These are phyloP conservation scores for Drosophila athabasca DNA, from an alignment of 1,140 invertebrate genomes.

Conservation along the genomic window DNA sequence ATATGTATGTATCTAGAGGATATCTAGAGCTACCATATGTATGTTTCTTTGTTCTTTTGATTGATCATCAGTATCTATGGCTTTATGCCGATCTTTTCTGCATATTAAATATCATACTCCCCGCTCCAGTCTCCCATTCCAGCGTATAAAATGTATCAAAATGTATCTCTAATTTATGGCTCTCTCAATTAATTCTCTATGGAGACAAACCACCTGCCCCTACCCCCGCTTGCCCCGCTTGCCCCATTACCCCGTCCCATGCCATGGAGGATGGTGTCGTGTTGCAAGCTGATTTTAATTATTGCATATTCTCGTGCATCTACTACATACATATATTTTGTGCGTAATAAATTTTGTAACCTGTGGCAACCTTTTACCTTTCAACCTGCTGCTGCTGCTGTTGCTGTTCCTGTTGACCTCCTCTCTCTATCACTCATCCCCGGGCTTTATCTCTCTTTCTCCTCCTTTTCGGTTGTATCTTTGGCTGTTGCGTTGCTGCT, in stretches of 20 bases:
- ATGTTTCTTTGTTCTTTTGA: no score
- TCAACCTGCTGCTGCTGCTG: slow-evolving; percentile 14
- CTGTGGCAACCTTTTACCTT: slow-evolving; percentile 55
- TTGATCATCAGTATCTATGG: no score
- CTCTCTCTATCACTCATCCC: slow-evolving; percentile 39
- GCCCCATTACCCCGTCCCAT: no score
- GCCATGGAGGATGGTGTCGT: not conserved
- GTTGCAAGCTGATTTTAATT: slow-evolving; percentile 48
- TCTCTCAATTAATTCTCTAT: not conserved
- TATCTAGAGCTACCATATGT: no score
- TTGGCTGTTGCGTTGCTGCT: slow-evolving; percentile 35
- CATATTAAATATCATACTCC: no score
- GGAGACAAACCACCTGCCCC: not conserved
- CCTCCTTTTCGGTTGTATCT: slow-evolving; percentile 8
- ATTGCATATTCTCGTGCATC: slow-evolving; percentile 38
- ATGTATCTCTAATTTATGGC: no score
- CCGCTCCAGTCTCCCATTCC: no score
- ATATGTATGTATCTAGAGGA: no score
- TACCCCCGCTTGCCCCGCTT: no score
- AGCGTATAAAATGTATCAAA: no score
- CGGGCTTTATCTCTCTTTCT: not conserved
- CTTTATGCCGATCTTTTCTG: no score
- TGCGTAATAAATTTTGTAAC: slow-evolving; percentile 54
- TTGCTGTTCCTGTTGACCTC: slow-evolving; percentile 34
- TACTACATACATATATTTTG: not conserved